Conservation (phyloP, 2,113 vertebrate genomes). For the Phyllostomus discolor region DNA sequence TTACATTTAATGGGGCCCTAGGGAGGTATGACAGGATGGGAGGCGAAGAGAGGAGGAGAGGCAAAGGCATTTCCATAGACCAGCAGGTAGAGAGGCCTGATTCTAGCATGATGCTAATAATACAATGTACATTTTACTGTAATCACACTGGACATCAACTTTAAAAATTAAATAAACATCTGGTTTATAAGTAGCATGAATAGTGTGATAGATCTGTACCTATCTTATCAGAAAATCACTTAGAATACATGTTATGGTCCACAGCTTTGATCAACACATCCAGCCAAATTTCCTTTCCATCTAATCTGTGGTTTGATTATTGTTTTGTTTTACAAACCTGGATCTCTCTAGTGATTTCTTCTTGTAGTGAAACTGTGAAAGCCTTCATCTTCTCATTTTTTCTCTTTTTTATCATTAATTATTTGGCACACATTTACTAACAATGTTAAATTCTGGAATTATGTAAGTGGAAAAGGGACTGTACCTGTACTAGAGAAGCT, state of each 20-base stretch:
- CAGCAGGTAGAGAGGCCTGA: background rate
- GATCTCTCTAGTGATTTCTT: background rate
- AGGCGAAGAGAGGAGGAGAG: background rate
- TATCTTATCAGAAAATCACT: background rate
- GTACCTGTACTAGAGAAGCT: background rate
- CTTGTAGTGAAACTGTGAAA: background rate
- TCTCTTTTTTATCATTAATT: background rate
- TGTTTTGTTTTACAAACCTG: background rate
- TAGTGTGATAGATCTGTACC: background rate
- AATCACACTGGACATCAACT: background rate
- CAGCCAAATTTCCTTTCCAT: background rate
- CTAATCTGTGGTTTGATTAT: background rate
- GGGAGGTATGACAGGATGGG: conserved; percentile 23
- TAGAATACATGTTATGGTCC: background rate
- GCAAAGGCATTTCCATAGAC: background rate
- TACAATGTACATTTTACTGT: background rate
- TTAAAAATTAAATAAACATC: background rate
- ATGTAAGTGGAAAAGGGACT: background rate
- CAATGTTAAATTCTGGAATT: background rate
- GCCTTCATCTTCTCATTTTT: background rate
- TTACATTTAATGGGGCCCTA: conserved; percentile 51
- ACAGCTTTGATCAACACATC: background rate
- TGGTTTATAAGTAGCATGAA: background rate
- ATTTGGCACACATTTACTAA: background rate
- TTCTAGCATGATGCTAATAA: background rate